Evolutionary conservation across 2,113 vertebrate species (phyloP), one percentile per base, ranked within the genome.

Genomic region (Corydoras maculifer): DNA sequence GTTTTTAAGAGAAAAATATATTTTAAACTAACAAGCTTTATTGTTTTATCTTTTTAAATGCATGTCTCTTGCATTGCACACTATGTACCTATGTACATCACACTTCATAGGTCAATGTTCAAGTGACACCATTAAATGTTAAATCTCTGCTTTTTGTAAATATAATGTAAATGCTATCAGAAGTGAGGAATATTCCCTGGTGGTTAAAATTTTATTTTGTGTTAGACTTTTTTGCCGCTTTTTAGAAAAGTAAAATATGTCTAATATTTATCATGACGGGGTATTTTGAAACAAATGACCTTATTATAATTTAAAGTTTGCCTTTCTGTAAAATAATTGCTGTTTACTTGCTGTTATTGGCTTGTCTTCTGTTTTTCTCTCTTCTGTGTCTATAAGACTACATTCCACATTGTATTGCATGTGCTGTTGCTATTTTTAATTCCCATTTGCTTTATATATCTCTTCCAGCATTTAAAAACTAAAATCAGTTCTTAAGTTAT

Each of bases 401-500:
- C 30, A 53, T 62, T 69, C 8, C 9, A 9, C 54, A 58, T 75
- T 25, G 55, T 66, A 57, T 31, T 51, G 9, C 8, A 5, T 18
- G 11, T 65, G 55, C 75, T 25, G 18, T 25, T 76, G 74, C 70
- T 11, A 43, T 43, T 43, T 43, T 43, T 43, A 43, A 43, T 8
- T 5, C 7, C 7, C 35, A 43, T 43, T 43, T 8, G 35, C 7
- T 43, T 43, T 43, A 43, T 43, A 43, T 43, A 43, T 43, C 35
- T 43, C 4, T 1, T 43, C 35, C 35, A 43, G 35, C 7, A 43
- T 43, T 43, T 43, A 43, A 43, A 43, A 43, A 43, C 4, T 43
- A 4, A 43, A 43, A 43, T 43, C 35, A 43, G 7, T 43, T 25
- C 18, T 25, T 25, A 25, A 43, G 35, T 43, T 43, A 8, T 43